These are phyloP conservation scores for Orthonychiurus folsomi DNA, from an alignment of 2,888 invertebrate species.

Conservation along the genomic window DNA sequence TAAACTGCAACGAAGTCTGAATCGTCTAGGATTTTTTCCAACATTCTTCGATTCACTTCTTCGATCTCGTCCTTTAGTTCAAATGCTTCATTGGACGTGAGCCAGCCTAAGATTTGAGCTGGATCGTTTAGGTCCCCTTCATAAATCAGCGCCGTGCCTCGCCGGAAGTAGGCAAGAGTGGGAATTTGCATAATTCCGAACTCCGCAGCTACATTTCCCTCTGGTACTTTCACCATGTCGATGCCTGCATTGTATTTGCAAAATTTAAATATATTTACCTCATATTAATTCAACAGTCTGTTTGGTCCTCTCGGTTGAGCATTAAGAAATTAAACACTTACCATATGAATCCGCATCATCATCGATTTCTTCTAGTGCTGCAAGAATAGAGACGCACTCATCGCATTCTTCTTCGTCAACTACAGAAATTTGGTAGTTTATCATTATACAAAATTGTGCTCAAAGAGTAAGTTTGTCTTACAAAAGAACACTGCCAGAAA, in stretches of 20 bases:
- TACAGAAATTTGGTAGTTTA: conserved; percentile 10
- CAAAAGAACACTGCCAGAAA: conserved; percentile 86
- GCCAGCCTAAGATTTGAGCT: conserved; percentile 74
- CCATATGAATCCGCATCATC: conserved; percentile 66
- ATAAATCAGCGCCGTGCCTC: conserved; percentile 71
- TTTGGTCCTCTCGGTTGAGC: too few species aligned
- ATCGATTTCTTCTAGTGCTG: conserved; percentile 84
- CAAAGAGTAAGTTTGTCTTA: conserved; percentile 48
- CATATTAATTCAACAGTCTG: too few species aligned
- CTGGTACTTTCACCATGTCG: conserved; percentile 85
- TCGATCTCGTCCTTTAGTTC: conserved; percentile 94
- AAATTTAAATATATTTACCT: too few species aligned
- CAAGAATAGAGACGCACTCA: conserved; percentile 77
- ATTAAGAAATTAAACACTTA: conserved; percentile 4
- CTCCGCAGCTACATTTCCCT: conserved; percentile 68
- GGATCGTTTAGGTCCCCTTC: conserved; percentile 80
- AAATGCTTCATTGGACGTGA: conserved; percentile 88
- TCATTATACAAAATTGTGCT: not conserved
- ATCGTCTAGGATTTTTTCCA: conserved; percentile 86
- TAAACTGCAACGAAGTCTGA: conserved; percentile 91
- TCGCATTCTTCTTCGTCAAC: conserved; percentile 47
- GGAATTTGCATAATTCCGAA: conserved; percentile 76
- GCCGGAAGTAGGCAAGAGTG: conserved; percentile 76
- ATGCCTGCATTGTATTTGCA: conserved; percentile 48
- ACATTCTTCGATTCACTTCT: conserved; percentile 87